These are phyloP conservation scores for Scortum barcoo DNA, from an alignment of 2,113 vertebrate genomes.

Conservation along the genomic window DNA sequence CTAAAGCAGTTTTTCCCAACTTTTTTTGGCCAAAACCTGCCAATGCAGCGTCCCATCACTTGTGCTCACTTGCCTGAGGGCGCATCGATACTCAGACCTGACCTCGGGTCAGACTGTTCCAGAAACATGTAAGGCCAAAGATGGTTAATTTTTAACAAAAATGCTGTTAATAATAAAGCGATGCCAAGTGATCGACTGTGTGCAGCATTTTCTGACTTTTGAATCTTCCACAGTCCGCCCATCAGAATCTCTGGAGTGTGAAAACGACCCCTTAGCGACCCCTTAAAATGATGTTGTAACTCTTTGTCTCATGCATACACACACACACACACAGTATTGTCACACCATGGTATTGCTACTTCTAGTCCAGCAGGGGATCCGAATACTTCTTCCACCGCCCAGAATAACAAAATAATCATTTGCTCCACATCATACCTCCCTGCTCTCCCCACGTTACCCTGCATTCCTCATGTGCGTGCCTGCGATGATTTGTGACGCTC, in stretches of 20 bases:
- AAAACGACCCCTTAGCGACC: constrained; percentile 3
- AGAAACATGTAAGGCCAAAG: not conserved
- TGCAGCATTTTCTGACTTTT: not conserved
- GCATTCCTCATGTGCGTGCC: constrained; percentile 65
- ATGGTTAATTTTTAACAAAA: not conserved
- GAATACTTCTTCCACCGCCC: not conserved
- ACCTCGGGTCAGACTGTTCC: not conserved
- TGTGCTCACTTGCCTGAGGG: not conserved
- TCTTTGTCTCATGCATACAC: not conserved
- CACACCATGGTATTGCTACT: not conserved
- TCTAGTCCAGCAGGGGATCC: constrained; percentile 1
- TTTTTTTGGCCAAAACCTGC: not conserved
- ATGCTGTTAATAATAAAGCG: too few relatives aligned
- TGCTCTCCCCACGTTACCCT: constrained; percentile 36
- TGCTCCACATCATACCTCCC: not conserved
- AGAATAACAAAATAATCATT: constrained; percentile 28
- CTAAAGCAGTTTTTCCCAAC: not conserved
- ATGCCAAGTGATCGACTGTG: not conserved
- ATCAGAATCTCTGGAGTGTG: not conserved
- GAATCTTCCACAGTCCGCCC: not conserved
- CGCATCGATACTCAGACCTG: not conserved
- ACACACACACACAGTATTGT: not conserved
- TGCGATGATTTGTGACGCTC: constrained; percentile 55
- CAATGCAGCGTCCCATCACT: not conserved
- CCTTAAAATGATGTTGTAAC: constrained; percentile 5